These are phyloP conservation scores for Amphipyra tragopoginis DNA, from an alignment of 2,888 invertebrate genomes.

Conservation along the genomic window DNA sequence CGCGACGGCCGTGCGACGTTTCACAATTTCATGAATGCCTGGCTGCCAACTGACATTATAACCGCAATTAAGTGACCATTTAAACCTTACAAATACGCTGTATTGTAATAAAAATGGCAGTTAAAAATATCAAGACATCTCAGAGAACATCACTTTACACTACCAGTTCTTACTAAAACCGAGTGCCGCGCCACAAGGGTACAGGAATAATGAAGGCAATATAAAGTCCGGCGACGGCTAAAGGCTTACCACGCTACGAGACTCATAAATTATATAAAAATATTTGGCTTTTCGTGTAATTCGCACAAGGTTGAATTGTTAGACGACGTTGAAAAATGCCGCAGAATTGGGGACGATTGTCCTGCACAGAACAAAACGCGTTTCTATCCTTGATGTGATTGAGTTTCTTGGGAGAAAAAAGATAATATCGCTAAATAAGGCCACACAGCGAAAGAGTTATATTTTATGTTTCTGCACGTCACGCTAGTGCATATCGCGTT, in stretches of 20 bases:
- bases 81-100: slow-evolving; percentile 49
- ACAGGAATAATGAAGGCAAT: slow-evolving; percentile 55
- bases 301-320: slow-evolving; percentile 35
- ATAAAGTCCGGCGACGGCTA: slow-evolving; percentile 41
- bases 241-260: slow-evolving; percentile 30
- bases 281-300: slow-evolving; percentile 23
- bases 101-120: slow-evolving; percentile 37
- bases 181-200: slow-evolving; percentile 44
- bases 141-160: slow-evolving; percentile 23
- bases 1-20: slow-evolving; percentile 58
- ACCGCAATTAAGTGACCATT: slow-evolving; percentile 70
- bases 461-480: slow-evolving; percentile 7
- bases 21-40: slow-evolving; percentile 65
- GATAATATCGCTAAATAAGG: slow-evolving; percentile 9
- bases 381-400: slow-evolving; percentile 20
- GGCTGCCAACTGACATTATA: slow-evolving; percentile 62
- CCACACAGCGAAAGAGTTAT: slow-evolving; percentile 1
- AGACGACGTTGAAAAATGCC: slow-evolving; percentile 31
- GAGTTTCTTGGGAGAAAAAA: slow-evolving; percentile 18
- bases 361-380: slow-evolving; percentile 9
- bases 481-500: slow-evolving; percentile 2
- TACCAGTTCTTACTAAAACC: slow-evolving; percentile 24
- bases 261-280: slow-evolving; percentile 53
- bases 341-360: slow-evolving; percentile 7
- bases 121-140: slow-evolving; percentile 46